A percentile compares a stretch with the other conserved stretches of the same genome.
Evolutionary conservation across 2,797 vertebrate species (phyloP).

Genomic region (Channa striata): DNA sequence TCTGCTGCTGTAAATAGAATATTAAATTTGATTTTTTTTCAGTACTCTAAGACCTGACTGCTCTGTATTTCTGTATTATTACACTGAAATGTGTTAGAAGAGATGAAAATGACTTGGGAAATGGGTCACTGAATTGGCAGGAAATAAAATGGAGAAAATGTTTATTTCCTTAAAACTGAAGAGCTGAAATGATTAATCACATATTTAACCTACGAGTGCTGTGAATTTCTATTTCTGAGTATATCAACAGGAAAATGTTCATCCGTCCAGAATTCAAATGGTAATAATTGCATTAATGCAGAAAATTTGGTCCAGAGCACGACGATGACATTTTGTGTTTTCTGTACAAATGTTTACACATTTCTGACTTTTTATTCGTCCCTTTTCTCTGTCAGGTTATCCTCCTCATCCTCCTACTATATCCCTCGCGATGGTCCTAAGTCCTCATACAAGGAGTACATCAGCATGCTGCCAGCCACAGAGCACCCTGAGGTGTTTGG

Average conservation of each 20-base stretch:
- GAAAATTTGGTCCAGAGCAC: not conserved
- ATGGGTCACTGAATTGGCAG: not conserved
- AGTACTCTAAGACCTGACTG: not conserved
- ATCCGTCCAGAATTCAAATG: not conserved
- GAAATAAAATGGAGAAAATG: not conserved
- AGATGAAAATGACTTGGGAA: conserved; percentile 7
- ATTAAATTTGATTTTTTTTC: not conserved
- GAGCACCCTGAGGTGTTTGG: conserved; percentile 91
- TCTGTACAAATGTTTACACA: not conserved
- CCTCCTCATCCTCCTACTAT: conserved; percentile 82
- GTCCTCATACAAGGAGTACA: conserved; percentile 84
- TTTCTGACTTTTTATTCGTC: not conserved
- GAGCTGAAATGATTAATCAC: too few species aligned
- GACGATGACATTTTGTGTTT: not conserved
- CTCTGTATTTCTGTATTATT: conserved; percentile 3
- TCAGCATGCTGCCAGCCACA: conserved; percentile 83
- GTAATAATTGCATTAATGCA: not conserved
- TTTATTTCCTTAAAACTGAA: not conserved
- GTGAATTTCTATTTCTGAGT: not conserved
- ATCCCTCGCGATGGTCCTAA: conserved; percentile 87
- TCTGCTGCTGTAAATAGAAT: not conserved
- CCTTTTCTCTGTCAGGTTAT: conserved; percentile 80
- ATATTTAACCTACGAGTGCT: too few species aligned
- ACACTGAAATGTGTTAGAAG: not conserved
- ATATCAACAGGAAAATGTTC: not conserved